Conservation (phyloP, 2,797 vertebrate species). For the Notamacropus eugenii region DNA sequence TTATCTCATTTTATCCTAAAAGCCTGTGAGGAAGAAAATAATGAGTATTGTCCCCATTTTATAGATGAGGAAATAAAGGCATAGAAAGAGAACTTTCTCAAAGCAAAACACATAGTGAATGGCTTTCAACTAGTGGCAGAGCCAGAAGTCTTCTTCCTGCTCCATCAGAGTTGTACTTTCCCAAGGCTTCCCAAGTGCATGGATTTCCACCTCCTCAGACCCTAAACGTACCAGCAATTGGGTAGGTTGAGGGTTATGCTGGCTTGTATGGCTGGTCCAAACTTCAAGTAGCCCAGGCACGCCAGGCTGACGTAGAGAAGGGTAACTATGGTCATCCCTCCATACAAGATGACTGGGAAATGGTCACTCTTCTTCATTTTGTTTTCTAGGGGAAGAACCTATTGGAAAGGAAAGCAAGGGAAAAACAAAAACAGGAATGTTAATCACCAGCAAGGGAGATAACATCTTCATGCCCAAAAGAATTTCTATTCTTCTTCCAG, state of each 20-base stretch:
- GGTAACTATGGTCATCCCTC: constrained; percentile 93
- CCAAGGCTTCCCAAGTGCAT: background rate
- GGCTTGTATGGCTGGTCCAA: constrained; percentile 88
- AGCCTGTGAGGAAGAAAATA: background rate
- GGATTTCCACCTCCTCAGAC: background rate
- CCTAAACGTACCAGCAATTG: constrained; percentile 92
- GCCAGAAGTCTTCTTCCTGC: background rate
- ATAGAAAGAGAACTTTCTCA: background rate
- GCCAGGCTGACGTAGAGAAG: constrained; percentile 91
- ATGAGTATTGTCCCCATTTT: background rate
- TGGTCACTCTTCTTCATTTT: constrained; percentile 93
- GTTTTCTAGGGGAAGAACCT: constrained; percentile 98
- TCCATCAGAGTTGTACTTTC: background rate
- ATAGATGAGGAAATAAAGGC: background rate
- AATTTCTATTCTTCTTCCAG: background rate
- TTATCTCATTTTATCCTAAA: background rate
- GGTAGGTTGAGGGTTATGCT: constrained; percentile 98
- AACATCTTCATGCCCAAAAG: background rate
- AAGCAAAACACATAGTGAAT: background rate
- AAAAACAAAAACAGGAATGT: background rate
- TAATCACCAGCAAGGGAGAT: background rate
- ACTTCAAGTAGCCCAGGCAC: constrained; percentile 93
- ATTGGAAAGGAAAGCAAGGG: constrained; percentile 1
- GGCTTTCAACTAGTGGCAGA: background rate
- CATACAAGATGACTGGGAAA: constrained; percentile 90